Conservation (phyloP, 2,113 vertebrate genomes). For the Lethenteron camtschaticum region DNA sequence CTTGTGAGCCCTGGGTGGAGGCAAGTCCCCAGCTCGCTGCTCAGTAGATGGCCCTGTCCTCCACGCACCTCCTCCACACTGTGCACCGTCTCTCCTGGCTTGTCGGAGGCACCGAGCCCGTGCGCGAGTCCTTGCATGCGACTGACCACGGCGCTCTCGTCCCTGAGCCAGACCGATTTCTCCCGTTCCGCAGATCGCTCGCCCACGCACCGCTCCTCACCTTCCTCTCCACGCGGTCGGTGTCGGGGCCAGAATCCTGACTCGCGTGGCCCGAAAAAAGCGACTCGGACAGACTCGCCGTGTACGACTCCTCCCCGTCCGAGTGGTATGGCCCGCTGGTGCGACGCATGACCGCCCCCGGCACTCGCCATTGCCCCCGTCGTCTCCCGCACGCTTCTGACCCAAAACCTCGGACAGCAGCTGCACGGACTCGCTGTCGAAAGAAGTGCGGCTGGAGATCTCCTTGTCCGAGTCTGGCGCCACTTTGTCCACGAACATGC, state of each 20-base stretch:
- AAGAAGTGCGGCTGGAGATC: slow-evolving; percentile 47
- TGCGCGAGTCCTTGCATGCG: no score
- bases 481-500: slow-evolving; percentile 71
- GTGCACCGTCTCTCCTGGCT: no score
- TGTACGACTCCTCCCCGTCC: slow-evolving; percentile 39
- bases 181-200: no score
- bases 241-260: slow-evolving; percentile 44
- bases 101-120: no score
- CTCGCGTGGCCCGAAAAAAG: slow-evolving; percentile 14
- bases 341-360: slow-evolving; percentile 6
- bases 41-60: no score
- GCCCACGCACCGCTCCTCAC: no score
- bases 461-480: slow-evolving; percentile 28
- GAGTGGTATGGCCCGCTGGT: slow-evolving; percentile 18
- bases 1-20: no score
- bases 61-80: no score
- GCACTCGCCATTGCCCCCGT: slow-evolving; percentile 10
- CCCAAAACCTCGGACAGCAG: slow-evolving; percentile 38
- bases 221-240: slow-evolving; percentile 24
- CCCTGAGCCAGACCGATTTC: no score
- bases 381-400: slow-evolving; percentile 22
- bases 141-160: no score
- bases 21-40: no score
- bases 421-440: slow-evolving; percentile 35
- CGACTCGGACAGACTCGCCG: slow-evolving; percentile 29